phyloP scores from a whole-genome alignment of 2,113 vertebrate genomes.

The Etia nguti region DNA sequence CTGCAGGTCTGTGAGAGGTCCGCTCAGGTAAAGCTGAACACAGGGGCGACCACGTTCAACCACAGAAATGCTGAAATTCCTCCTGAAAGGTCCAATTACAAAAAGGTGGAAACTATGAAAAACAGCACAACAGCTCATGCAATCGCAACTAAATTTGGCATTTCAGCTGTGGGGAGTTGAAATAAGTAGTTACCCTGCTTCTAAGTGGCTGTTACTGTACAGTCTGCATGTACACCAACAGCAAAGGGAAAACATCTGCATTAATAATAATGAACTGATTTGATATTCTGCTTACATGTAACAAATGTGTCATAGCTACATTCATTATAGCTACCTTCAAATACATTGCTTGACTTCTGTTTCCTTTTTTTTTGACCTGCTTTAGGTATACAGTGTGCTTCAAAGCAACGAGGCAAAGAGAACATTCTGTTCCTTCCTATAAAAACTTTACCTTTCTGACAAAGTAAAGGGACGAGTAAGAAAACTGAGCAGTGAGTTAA shows the following conservation, averaged over 20 bases:
- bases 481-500: slow-evolving; percentile 58
- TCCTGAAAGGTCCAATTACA: background rate
- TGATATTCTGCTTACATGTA: background rate
- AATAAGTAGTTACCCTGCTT: slow-evolving; percentile 37
- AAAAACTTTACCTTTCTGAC: slow-evolving; percentile 7
- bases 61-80: background rate
- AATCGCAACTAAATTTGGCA: slow-evolving; percentile 46
- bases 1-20: background rate
- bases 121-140: slow-evolving; percentile 2
- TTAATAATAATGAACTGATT: background rate
- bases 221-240: slow-evolving; percentile 10
- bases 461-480: slow-evolving; percentile 52
- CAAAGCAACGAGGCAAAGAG: slow-evolving; percentile 55
- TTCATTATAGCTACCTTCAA: slow-evolving; percentile 52
- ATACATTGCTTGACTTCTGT: background rate
- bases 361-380: background rate
- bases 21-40: background rate
- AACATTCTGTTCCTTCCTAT: slow-evolving; percentile 18
- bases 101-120: background rate
- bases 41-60: background rate
- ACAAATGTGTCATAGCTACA: slow-evolving; percentile 46
- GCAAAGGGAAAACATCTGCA: background rate
- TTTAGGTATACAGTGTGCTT: slow-evolving; percentile 55
- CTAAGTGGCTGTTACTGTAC: slow-evolving; percentile 16
- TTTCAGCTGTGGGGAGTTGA: slow-evolving; percentile 41